Conservation (phyloP, 2,113 vertebrate species). For the Rutilus rutilus region DNA sequence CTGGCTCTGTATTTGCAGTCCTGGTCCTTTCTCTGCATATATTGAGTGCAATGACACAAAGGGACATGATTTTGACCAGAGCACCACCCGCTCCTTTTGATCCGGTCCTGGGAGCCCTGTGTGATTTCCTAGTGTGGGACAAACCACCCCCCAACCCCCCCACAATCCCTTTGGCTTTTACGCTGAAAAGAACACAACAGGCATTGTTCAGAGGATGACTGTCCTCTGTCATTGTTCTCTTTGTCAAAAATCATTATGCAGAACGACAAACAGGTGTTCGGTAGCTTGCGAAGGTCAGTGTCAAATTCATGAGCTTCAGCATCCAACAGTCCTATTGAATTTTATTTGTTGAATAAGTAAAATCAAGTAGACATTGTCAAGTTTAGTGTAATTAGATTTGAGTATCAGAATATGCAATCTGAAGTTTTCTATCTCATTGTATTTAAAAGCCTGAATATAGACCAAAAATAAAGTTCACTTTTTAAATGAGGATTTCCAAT, state of each 20-base stretch:
- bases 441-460: not conserved
- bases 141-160: constrained; percentile 22
- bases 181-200: constrained; percentile 39
- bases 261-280: constrained; percentile 49
- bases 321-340: not conserved
- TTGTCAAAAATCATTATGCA: constrained; percentile 53
- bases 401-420: not conserved
- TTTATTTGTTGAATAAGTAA: not conserved
- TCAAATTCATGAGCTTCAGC: constrained; percentile 23
- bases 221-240: constrained; percentile 38
- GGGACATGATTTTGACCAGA: constrained; percentile 16
- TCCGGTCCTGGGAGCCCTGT: constrained; percentile 19
- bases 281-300: constrained; percentile 40
- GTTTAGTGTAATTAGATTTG: not conserved
- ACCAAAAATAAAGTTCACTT: not conserved
- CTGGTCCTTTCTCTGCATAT: not conserved
- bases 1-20: not conserved
- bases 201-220: constrained; percentile 44
- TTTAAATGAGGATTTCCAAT: constrained; percentile 9
- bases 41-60: constrained; percentile 17
- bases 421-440: not conserved
- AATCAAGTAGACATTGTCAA: not conserved
- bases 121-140: constrained; percentile 14
- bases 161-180: constrained; percentile 20
- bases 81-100: constrained; percentile 22